phyloP scores from a whole-genome alignment of 2,797 vertebrate genomes.

The Bufotes viridis region DNA sequence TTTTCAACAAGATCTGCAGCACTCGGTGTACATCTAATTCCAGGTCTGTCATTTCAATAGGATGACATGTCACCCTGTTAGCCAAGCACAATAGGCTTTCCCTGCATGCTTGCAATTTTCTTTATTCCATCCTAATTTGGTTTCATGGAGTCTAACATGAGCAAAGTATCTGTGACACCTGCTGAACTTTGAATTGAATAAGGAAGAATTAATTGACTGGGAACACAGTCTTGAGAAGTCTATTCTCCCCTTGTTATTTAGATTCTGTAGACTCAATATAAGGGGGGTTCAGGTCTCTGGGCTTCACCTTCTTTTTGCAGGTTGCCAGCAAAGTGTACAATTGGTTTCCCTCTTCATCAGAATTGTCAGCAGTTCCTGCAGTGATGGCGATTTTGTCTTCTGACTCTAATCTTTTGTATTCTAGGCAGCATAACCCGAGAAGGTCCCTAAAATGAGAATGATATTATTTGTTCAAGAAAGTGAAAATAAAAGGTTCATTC shows the following conservation, averaged over 20 bases:
- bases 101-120: conserved; percentile 59
- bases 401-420: conserved; percentile 49
- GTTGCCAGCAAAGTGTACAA: conserved; percentile 67
- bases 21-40: conserved; percentile 57
- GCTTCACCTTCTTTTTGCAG: conserved; percentile 63
- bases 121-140: conserved; percentile 65
- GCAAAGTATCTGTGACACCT: conserved; percentile 57
- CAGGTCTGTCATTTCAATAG: conserved; percentile 63
- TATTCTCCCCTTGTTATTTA: conserved; percentile 51
- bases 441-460: conserved; percentile 14
- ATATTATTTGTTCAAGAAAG: conserved; percentile 39
- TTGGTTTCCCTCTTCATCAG: conserved; percentile 68
- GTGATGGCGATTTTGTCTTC: conserved; percentile 36
- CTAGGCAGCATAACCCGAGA: conserved; percentile 38
- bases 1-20: conserved; percentile 33
- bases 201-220: conserved; percentile 66
- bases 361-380: conserved; percentile 52
- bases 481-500: conserved; percentile 25
- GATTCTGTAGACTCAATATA: conserved; percentile 46
- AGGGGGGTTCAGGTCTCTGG: conserved; percentile 61
- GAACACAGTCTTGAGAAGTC: conserved; percentile 57
- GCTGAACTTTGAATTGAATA: conserved; percentile 60
- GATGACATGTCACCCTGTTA: conserved; percentile 62
- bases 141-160: conserved; percentile 61
- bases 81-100: conserved; percentile 61